Evolutionary conservation across 2,797 vertebrate genomes (phyloP).

Genomic region (Myotis myotis): DNA sequence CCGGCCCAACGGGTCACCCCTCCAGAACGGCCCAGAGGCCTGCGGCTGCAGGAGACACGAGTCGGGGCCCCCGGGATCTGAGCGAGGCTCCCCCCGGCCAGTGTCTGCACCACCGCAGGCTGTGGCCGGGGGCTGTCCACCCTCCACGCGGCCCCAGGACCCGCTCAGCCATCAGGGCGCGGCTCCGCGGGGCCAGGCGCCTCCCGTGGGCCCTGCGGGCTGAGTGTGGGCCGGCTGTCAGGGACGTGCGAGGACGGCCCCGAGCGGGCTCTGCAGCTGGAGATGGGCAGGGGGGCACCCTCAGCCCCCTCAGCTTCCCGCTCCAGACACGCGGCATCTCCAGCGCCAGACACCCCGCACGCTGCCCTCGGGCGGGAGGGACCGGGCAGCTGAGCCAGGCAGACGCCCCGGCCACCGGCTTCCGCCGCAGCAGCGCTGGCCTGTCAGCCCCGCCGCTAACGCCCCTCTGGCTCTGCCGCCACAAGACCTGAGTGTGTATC

Average conservation of each 20-base stretch:
- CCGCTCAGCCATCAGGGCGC: neutral
- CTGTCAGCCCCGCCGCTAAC: neutral
- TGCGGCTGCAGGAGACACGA: neutral
- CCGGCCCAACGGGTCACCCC: conserved; percentile 23
- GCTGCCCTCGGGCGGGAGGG: neutral
- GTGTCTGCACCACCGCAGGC: fast-evolving
- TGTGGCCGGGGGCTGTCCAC: neutral
- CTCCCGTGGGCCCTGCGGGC: neutral
- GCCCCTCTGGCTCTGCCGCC: neutral
- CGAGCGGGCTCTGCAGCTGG: neutral
- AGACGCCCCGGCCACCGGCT: too few relatives aligned
- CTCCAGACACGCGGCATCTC: neutral
- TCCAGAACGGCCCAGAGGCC: conserved; percentile 64
- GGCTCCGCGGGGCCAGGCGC: neutral
- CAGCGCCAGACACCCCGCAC: neutral
- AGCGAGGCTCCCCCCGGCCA: too few relatives aligned
- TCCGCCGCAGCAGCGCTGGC: neutral
- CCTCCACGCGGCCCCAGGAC: neutral
- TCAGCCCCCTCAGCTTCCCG: neutral
- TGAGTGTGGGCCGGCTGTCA: neutral
- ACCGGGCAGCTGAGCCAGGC: neutral
- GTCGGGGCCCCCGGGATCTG: neutral
- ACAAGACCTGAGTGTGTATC: neutral
- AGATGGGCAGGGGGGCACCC: neutral
- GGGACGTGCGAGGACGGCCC: neutral